A percentile compares a stretch with the other conserved stretches of the same genome.
phyloP scores from a whole-genome alignment of 1,140 invertebrate genomes.

The Lepidurus couesii region DNA sequence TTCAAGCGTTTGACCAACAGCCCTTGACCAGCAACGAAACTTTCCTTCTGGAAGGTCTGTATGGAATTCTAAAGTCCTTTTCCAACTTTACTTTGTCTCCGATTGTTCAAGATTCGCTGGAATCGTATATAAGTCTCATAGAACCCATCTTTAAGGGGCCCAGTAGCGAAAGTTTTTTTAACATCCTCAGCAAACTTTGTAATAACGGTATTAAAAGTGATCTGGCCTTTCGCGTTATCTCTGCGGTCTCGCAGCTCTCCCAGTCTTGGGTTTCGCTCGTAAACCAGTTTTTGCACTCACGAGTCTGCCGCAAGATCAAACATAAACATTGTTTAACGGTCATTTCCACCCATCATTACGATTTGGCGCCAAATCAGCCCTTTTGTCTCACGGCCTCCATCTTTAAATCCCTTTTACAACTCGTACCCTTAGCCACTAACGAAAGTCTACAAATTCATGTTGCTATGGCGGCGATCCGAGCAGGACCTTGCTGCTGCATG shows the following conservation, averaged over 20 bases:
- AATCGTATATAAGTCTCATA: not conserved
- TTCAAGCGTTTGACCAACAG: not conserved
- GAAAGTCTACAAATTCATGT: not conserved
- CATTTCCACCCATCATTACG: not conserved
- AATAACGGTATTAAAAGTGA: not conserved
- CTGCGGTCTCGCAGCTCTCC: not conserved
- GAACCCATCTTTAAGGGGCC: not conserved
- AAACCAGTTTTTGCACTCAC: not conserved
- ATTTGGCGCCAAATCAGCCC: not conserved
- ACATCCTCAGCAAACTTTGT: not conserved
- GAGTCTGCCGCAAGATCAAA: not conserved
- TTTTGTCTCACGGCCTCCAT: not conserved
- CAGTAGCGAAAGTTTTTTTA: not conserved
- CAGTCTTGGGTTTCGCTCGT: not conserved
- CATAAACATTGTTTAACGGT: not conserved
- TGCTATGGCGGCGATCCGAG: not conserved
- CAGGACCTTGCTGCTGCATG: conserved; percentile 25
- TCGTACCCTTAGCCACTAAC: not conserved
- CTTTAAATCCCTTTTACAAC: conserved; percentile 4
- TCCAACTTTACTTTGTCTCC: not conserved
- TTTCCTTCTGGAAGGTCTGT: not conserved
- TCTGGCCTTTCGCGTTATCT: not conserved
- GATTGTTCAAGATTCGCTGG: not conserved
- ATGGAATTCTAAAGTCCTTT: not conserved
- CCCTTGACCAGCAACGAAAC: not conserved